phyloP scores from a whole-genome alignment of 2,797 vertebrate genomes.

The Amniataba percoides region DNA sequence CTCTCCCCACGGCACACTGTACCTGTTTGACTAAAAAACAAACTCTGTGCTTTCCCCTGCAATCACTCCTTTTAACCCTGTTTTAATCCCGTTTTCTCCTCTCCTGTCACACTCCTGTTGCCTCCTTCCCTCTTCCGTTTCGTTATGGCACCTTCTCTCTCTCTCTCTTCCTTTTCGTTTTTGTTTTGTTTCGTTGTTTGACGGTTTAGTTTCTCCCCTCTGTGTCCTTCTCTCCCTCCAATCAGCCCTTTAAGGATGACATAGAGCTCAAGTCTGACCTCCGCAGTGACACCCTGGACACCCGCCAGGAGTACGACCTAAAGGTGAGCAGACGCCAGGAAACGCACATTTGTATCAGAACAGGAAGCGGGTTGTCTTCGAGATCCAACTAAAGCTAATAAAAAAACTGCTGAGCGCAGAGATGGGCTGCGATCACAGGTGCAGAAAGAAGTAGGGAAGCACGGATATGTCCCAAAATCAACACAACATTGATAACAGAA shows the following conservation, averaged over 20 bases:
- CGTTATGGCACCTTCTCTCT: constrained; percentile 57
- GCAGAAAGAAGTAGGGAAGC: background rate
- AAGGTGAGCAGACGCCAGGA: constrained; percentile 88
- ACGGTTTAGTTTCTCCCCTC: constrained; percentile 89
- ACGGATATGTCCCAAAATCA: background rate
- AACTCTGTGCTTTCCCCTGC: constrained; percentile 58
- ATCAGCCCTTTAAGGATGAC: constrained; percentile 96
- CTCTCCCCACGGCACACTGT: constrained; percentile 49
- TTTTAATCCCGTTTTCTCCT: constrained; percentile 72
- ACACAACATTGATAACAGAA: background rate
- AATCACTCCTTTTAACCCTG: constrained; percentile 69
- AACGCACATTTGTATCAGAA: background rate
- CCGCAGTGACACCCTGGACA: constrained; percentile 92
- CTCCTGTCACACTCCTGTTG: constrained; percentile 67
- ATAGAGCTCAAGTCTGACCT: constrained; percentile 96
- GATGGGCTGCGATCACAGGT: background rate
- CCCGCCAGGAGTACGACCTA: constrained; percentile 95
- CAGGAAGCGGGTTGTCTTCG: background rate
- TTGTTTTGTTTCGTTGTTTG: constrained; percentile 78
- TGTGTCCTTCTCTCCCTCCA: constrained; percentile 85
- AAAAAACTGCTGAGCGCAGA: background rate
- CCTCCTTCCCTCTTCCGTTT: constrained; percentile 72
- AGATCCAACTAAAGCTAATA: background rate
- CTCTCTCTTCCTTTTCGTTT: constrained; percentile 58
- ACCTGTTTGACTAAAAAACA: constrained; percentile 56